phyloP scores from a whole-genome alignment of 2,888 invertebrate species.

The Zonitis immaculata region DNA sequence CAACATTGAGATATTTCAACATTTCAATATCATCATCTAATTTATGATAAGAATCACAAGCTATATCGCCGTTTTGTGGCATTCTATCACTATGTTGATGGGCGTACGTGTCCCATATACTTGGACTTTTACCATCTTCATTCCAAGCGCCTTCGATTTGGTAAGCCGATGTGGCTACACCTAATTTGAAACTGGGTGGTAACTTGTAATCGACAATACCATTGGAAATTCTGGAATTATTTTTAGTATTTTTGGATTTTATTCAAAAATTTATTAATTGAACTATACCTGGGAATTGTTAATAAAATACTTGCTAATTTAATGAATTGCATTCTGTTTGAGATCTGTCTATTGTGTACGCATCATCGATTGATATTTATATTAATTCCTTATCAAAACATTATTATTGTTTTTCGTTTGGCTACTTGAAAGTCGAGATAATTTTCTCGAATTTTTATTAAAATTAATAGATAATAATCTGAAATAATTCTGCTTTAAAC shows the following conservation, averaged over 20 bases:
- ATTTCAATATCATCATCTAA: slow-evolving; percentile 61
- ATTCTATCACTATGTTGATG: slow-evolving; percentile 11
- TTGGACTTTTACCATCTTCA: slow-evolving; percentile 33
- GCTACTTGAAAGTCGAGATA: neutral
- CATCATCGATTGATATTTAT: neutral
- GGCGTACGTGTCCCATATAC: slow-evolving; percentile 24
- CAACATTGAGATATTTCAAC: slow-evolving; percentile 58
- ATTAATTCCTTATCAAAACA: neutral
- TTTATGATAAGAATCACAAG: slow-evolving; percentile 64
- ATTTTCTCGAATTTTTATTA: no score
- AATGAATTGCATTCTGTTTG: no score
- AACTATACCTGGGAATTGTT: no score
- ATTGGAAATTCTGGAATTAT: neutral
- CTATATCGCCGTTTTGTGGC: slow-evolving; percentile 56
- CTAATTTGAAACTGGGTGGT: slow-evolving; percentile 23
- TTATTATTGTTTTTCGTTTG: neutral
- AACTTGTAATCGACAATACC: no score
- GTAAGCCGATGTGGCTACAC: slow-evolving; percentile 36
- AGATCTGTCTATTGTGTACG: no score
- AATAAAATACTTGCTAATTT: no score
- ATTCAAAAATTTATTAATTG: no score
- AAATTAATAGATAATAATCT: no score
- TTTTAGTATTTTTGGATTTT: no score
- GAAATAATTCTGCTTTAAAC: no score
- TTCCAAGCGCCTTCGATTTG: slow-evolving; percentile 38